Percentiles rank a stretch among this genome's conserved stretches.
Evolutionary conservation across 2,113 vertebrate genomes (phyloP).

Genomic region (Ophthalmolycus amberensis): DNA sequence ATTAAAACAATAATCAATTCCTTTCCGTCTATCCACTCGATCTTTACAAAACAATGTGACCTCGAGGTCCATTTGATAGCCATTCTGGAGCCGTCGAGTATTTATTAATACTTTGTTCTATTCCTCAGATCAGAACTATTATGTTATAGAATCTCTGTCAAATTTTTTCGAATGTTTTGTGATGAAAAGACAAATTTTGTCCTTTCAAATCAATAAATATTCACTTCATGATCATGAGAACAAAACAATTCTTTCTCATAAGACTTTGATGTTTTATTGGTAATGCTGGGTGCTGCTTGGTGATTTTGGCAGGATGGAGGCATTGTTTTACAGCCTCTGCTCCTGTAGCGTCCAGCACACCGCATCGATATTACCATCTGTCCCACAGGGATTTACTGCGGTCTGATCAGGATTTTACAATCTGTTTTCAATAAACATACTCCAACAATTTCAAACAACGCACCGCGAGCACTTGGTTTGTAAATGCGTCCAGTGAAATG

Average conservation of each 20-base stretch:
- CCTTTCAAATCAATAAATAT: background rate
- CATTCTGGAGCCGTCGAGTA: too few species aligned
- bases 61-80: too few species aligned
- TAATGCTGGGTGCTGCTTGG: background rate
- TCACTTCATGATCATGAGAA: background rate
- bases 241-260: background rate
- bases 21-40: too few species aligned
- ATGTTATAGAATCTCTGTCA: background rate
- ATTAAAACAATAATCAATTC: too few species aligned
- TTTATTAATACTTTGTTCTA: background rate
- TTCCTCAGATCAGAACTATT: background rate
- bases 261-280: background rate
- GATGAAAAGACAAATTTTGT: background rate
- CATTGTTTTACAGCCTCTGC: background rate
- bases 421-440: slow-evolving; percentile 66
- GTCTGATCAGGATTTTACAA: slow-evolving; percentile 46
- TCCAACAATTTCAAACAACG: slow-evolving; percentile 51
- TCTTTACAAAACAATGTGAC: too few species aligned
- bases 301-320: background rate
- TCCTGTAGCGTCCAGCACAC: background rate
- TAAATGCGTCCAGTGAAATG: slow-evolving; percentile 1
- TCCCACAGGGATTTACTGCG: slow-evolving; percentile 55
- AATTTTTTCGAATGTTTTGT: background rate
- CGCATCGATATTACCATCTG: slow-evolving; percentile 59
- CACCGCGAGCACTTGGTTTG: background rate